Percentiles rank a stretch among this genome's conserved stretches.
Evolutionary conservation across 2,797 vertebrate species (phyloP).

Genomic region (Catostomus latipinnis): DNA sequence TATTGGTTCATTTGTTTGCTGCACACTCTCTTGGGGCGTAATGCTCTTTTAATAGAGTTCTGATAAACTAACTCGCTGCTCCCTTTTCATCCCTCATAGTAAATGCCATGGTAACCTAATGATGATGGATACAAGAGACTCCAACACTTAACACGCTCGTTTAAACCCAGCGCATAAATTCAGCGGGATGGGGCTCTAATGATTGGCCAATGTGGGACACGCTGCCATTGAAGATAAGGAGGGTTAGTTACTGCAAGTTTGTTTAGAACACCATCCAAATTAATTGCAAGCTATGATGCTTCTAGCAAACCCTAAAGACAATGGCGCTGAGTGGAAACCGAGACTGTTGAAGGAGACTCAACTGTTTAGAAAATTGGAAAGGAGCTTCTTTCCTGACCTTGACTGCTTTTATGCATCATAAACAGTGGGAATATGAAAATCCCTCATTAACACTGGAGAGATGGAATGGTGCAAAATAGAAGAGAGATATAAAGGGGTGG

Average conservation of each 20-base stretch:
- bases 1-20: conserved; percentile 45
- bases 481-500: neutral
- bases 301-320: conserved; percentile 7
- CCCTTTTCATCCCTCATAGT: conserved; percentile 38
- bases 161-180: conserved; percentile 30
- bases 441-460: conserved; percentile 26
- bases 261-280: conserved; percentile 5
- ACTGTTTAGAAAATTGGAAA: neutral
- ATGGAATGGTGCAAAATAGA: neutral
- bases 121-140: conserved; percentile 52
- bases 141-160: conserved; percentile 31
- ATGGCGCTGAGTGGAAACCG: neutral
- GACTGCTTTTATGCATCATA: conserved; percentile 1
- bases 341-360: neutral
- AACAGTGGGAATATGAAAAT: neutral
- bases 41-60: conserved; percentile 59
- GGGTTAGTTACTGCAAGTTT: conserved; percentile 27
- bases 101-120: conserved; percentile 48
- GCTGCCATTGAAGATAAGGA: conserved; percentile 32
- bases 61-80: conserved; percentile 51
- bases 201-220: conserved; percentile 13
- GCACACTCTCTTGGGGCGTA: conserved; percentile 44
- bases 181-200: conserved; percentile 15
- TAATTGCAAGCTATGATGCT: neutral
- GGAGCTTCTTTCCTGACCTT: neutral